Percentiles rank a stretch among this genome's conserved stretches.
These are phyloP conservation scores for Rhagonycha fulva DNA, from an alignment of 2,888 invertebrate genomes.

Conservation along the genomic window DNA sequence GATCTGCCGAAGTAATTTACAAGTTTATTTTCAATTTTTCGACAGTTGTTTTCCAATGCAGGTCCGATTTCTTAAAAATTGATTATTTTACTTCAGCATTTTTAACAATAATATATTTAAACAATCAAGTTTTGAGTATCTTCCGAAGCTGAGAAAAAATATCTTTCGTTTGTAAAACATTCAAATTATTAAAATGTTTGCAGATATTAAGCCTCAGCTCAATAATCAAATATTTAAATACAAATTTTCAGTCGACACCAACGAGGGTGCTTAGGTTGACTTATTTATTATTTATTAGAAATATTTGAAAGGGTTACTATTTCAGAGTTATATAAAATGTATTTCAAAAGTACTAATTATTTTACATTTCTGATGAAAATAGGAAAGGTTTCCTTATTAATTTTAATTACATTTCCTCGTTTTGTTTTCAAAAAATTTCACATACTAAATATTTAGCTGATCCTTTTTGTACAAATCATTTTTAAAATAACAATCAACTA, in stretches of 20 bases:
- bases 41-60: too few relatives aligned
- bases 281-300: not conserved
- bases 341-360: not conserved
- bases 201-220: not conserved
- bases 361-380: too few relatives aligned
- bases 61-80: too few relatives aligned
- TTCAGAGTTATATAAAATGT: not conserved
- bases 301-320: not conserved
- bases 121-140: too few relatives aligned
- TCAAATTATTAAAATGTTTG: not conserved
- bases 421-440: not conserved
- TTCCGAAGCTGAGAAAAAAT: too few relatives aligned
- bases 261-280: not conserved
- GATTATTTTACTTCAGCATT: too few relatives aligned
- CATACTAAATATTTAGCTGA: not conserved
- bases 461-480: not conserved
- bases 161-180: not conserved
- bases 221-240: not conserved
- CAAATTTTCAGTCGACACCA: not conserved
- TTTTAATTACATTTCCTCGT: not conserved
- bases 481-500: not conserved
- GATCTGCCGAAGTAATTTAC: too few relatives aligned
- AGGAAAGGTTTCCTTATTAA: not conserved
- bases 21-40: too few relatives aligned
- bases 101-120: too few relatives aligned